A percentile compares a stretch with the other conserved stretches of the same genome.
Evolutionary conservation across 2,888 invertebrate species (phyloP).

Genomic region (Campoplex nolae): DNA sequence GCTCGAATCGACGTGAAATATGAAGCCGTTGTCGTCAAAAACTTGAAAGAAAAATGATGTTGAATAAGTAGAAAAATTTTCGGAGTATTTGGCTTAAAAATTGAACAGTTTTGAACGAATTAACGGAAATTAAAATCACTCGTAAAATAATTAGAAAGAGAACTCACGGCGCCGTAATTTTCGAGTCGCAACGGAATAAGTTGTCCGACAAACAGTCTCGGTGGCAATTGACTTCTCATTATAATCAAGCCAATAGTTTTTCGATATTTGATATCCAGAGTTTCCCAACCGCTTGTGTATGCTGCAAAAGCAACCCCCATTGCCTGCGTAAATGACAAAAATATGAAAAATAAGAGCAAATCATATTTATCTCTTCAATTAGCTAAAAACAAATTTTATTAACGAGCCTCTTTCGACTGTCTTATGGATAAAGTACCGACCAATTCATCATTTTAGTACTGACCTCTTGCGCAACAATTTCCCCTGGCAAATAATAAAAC

Average conservation of each 20-base stretch:
- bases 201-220: conserved; percentile 61
- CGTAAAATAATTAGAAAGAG: not conserved
- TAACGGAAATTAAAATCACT: not conserved
- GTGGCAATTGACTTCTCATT: conserved; percentile 64
- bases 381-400: not conserved
- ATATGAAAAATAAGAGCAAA: not conserved
- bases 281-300: conserved; percentile 68
- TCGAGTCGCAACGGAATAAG: conserved; percentile 66
- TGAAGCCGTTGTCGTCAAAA: conserved; percentile 67
- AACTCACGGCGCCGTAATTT: conserved; percentile 69
- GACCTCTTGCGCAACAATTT: conserved; percentile 66
- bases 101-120: not conserved
- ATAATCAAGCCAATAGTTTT: conserved; percentile 65
- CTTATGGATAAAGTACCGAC: not conserved
- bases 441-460: not conserved
- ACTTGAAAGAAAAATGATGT: conserved; percentile 54
- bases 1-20: conserved; percentile 69
- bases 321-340: conserved; percentile 40
- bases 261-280: conserved; percentile 49
- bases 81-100: not conserved
- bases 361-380: not conserved
- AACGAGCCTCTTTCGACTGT: not conserved
- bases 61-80: not conserved
- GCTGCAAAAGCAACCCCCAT: conserved; percentile 61
- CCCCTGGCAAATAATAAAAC: conserved; percentile 69